Base-by-base conservation (phyloP, 64 coral and sea anemone species). In the Cladopsammia gracilis region DNA sequence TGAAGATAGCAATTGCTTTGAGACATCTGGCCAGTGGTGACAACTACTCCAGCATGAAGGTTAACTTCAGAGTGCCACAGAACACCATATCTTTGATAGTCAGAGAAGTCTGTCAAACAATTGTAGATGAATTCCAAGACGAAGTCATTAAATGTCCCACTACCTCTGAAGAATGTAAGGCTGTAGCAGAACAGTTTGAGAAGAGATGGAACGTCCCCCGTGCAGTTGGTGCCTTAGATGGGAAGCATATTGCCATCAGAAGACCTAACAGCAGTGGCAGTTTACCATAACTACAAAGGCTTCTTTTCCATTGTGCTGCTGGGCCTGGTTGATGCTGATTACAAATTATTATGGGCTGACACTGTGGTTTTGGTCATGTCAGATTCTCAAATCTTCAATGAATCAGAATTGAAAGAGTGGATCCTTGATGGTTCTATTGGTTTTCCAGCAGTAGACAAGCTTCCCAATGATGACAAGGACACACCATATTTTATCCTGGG, bases 281-380 rank as follows among this genome's bases (percentile, higher is more conserved):
- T 22, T 6, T 23, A 62, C 79, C 62, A 18, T n/a, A 83, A 83
- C 56, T 83, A 83, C 19, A 83, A 83, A 34, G 42, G 57, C 34
- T 34, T 34, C 34, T 34, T 23, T 75, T 72, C n/a, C 73, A 75
- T 77, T 47, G 72, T 89, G 16, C 57, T 89, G 9, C 53, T 89
- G 52, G 87, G 71, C 44, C 12, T 89, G 50, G 87, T 77, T 24
- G 87, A 60, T 49, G 49, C 87, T 20, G 58, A 89, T 44, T 89
- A 89, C 42, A 75, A 64, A 53, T 89, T 89, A 44, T 15, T 58
- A 19, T 76, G 13, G 26, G 51, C 43, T 49, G 87, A 89, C 44
- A 53, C 77, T 77, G 87, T 19, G 10, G 52, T 16, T 44, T 34
- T 20, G 71, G 87, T 16, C 6, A 48, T 45, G 4, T 19, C 12